Conservation (phyloP, 2,888 invertebrate species). For the Acleris literana region DNA sequence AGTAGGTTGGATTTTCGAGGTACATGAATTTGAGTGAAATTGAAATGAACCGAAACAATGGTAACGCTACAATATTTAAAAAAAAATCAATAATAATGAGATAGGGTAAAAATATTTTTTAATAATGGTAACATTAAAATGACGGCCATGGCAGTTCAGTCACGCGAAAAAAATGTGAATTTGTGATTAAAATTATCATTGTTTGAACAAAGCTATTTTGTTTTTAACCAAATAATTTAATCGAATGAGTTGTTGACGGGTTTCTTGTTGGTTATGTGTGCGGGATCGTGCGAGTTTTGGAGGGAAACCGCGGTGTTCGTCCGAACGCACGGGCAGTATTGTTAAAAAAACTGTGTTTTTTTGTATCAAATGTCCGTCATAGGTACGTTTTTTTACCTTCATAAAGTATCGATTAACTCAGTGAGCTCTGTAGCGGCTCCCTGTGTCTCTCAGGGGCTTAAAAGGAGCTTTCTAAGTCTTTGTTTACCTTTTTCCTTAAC, state of each 20-base stretch:
- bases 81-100: conserved; percentile 36
- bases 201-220: conserved; percentile 49
- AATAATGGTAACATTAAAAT: conserved; percentile 53
- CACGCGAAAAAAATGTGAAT: conserved; percentile 63
- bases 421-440: conserved; percentile 40
- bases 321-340: conserved; percentile 40
- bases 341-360: conserved; percentile 62
- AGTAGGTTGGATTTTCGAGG: not conserved
- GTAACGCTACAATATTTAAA: conserved; percentile 29
- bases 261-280: conserved; percentile 29
- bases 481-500: conserved; percentile 31
- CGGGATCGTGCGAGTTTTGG: conserved; percentile 39
- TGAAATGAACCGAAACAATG: conserved; percentile 6
- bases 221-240: conserved; percentile 35
- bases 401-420: conserved; percentile 62
- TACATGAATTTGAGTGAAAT: conserved; percentile 1
- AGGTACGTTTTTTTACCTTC: conserved; percentile 62
- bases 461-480: conserved; percentile 28
- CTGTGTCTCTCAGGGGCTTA: conserved; percentile 42
- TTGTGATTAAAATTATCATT: conserved; percentile 50
- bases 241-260: conserved; percentile 32
- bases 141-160: conserved; percentile 63
- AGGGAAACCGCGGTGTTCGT: conserved; percentile 40
- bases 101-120: conserved; percentile 34
- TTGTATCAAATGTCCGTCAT: conserved; percentile 51